Percentiles rank a stretch among this genome's conserved stretches.
Evolutionary conservation across 2,113 vertebrate species (phyloP).

Genomic region (Paramisgurnus dabryanus): DNA sequence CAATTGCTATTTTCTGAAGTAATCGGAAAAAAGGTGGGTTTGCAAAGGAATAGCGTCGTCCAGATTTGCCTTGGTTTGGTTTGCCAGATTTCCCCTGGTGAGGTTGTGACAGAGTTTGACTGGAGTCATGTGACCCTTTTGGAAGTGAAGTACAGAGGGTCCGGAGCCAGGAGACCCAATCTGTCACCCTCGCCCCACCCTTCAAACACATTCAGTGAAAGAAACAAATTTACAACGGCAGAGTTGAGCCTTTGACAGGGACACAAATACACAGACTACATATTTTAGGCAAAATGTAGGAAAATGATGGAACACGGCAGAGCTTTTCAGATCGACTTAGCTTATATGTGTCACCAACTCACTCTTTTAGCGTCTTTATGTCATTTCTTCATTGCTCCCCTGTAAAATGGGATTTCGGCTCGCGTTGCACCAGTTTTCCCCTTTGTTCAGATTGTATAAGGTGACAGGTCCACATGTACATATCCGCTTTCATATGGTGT

Average conservation of each 20-base stretch:
- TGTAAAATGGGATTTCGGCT: neutral
- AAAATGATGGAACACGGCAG: neutral
- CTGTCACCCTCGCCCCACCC: constrained; percentile 46
- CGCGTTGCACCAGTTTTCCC: constrained; percentile 10
- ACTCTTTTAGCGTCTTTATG: neutral
- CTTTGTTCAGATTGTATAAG: constrained; percentile 45
- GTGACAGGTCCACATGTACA: constrained; percentile 25
- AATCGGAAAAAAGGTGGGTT: constrained; percentile 7
- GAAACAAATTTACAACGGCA: constrained; percentile 27
- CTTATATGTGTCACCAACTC: neutral
- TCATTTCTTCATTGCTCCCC: neutral
- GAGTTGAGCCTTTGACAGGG: constrained; percentile 10
- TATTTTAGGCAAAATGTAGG: constrained; percentile 12
- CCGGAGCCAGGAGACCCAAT: constrained; percentile 59
- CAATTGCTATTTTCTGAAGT: constrained; percentile 5
- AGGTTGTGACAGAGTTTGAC: constrained; percentile 49
- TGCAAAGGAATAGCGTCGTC: neutral
- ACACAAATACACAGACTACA: constrained; percentile 25
- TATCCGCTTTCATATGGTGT: constrained; percentile 43
- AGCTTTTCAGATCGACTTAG: neutral
- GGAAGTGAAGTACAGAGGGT: constrained; percentile 64
- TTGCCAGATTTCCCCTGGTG: constrained; percentile 48
- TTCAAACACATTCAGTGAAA: constrained; percentile 38
- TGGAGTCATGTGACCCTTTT: constrained; percentile 64
- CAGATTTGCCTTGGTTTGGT: constrained; percentile 16